Base-by-base conservation (phyloP, 2,113 vertebrate species). In the Gracilinanus agilis region DNA sequence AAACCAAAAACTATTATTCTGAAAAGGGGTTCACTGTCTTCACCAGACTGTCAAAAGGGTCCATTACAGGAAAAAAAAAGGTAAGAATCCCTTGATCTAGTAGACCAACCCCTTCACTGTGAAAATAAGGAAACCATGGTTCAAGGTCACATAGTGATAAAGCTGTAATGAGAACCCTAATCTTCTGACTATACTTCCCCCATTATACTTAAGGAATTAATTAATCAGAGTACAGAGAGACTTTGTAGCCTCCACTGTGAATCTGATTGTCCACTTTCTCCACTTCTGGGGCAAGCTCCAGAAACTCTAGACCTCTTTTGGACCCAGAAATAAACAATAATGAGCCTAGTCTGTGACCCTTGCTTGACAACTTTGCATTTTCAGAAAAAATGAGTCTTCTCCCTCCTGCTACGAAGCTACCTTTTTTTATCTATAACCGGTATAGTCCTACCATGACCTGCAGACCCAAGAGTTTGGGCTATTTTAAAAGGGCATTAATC, bases 401-500 rank as follows among this genome's bases (percentile, higher is more conserved):
- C n/a, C n/a, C 67, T 23, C 67, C 67, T 40, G 67, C 67, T 83
- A 40, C 21, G n/a, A 83, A 40, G n/a, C 67, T 83, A 83, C 67
- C 67, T 83, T 83, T 83, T 83, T 83, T 83, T 83, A 83, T 83
- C 67, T 83, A 83, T 83, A 7, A 83, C 67, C 40, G 40, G n/a
- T 40, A 40, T 19, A 83, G n/a, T 40, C n/a, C n/a, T 83, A 40
- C 67, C 67, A 40, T 83, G 67, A 83, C 67, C 67, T 83, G 67
- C 34, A 83, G 67, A 83, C n/a, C 67, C 67, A 83, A 83, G 67
- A 44, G 91, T 94, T 96, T 97, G 96, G 97, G 92, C 97, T 93
- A 89, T 94, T 96, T 4, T 90, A 94, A 55, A 94, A 55, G 95
- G 91, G n/a, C 61, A 96, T 97, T 98, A 96, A 97, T 97, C 97